These are phyloP conservation scores for Hippocampus guttulatus DNA, from an alignment of 2,113 vertebrate genomes.

Conservation along the genomic window DNA sequence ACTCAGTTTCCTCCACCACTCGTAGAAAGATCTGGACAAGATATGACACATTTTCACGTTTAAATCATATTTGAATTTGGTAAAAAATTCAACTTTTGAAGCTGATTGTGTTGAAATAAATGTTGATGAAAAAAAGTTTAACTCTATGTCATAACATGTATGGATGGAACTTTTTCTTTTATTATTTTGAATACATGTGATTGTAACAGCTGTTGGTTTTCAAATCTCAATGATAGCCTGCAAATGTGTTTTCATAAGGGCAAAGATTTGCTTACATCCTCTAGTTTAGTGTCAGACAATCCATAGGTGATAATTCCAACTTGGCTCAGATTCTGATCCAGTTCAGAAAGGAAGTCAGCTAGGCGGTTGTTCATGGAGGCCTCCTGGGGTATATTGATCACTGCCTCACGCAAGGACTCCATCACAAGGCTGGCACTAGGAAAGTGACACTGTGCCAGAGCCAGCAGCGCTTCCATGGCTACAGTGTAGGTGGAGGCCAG, in stretches of 20 bases:
- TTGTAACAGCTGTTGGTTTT: background rate
- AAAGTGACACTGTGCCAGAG: constrained; percentile 68
- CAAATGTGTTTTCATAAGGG: background rate
- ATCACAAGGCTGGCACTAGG: constrained; percentile 73
- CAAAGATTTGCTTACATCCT: constrained; percentile 73
- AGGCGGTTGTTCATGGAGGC: constrained; percentile 78
- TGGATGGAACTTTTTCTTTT: too few species aligned
- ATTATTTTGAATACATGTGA: background rate
- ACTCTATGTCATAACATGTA: too few species aligned
- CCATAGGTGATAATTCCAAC: constrained; percentile 80
- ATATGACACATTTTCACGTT: background rate
- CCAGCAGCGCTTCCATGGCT: constrained; percentile 71
- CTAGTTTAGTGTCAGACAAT: constrained; percentile 83
- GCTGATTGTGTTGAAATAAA: too few species aligned
- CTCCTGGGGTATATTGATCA: constrained; percentile 75
- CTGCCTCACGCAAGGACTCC: constrained; percentile 75
- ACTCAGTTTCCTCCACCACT: constrained; percentile 69
- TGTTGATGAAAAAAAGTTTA: too few species aligned
- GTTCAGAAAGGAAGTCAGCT: constrained; percentile 69
- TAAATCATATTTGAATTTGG: background rate
- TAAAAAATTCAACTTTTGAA: too few species aligned
- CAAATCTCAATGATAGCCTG: background rate
- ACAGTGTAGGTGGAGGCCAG: background rate
- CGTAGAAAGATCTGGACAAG: constrained; percentile 83
- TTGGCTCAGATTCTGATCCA: constrained; percentile 72